Evolutionary conservation across 2,797 vertebrate genomes (phyloP).

Genomic region (Esox lucius): DNA sequence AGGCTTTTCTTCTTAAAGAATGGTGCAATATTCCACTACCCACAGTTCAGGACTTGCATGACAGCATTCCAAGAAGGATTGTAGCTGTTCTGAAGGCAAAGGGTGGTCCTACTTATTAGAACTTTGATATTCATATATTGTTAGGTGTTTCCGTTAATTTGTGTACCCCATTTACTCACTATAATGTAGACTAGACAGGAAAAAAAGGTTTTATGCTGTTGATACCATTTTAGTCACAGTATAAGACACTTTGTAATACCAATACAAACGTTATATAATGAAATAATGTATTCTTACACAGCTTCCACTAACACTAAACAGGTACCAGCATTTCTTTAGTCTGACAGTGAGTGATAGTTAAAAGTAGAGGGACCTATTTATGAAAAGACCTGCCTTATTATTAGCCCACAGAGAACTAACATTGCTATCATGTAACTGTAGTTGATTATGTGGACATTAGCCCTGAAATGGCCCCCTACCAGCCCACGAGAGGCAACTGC

Average conservation of each 20-base stretch:
- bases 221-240: not conserved
- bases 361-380: not conserved
- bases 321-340: not conserved
- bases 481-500: not conserved
- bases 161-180: not conserved
- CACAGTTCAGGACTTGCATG: too few relatives aligned
- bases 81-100: too few relatives aligned
- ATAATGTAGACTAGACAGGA: not conserved
- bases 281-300: not conserved
- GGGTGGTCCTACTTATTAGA: too few relatives aligned
- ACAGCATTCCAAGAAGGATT: too few relatives aligned
- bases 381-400: constrained; percentile 6
- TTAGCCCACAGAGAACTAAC: constrained; percentile 6
- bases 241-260: not conserved
- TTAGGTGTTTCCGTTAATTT: too few relatives aligned
- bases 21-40: too few relatives aligned
- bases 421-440: not conserved
- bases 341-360: not conserved
- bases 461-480: constrained; percentile 10
- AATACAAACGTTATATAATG: not conserved
- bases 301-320: not conserved
- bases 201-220: not conserved
- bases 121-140: too few relatives aligned
- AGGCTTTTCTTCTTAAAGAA: too few relatives aligned
- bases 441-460: constrained; percentile 14